phyloP scores from a whole-genome alignment of 2,888 invertebrate genomes.

The Folsomia manolachei region DNA sequence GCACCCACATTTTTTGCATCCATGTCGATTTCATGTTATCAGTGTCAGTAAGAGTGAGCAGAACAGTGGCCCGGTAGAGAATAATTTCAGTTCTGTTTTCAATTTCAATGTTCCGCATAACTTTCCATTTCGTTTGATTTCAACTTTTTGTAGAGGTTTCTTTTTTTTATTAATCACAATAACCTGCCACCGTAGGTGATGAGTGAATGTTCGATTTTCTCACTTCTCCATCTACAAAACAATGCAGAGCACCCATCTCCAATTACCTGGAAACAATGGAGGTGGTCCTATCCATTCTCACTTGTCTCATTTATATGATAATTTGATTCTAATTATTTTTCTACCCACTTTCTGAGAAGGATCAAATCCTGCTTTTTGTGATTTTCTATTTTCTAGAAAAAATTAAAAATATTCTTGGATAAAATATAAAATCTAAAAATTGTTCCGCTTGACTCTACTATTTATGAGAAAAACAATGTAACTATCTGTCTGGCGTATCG shows the following conservation, averaged over 20 bases:
- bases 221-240: constrained; percentile 5
- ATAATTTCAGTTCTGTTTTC: too few relatives aligned
- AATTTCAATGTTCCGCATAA: too few relatives aligned
- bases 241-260: neutral
- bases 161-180: too few relatives aligned
- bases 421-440: too few relatives aligned
- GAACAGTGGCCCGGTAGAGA: too few relatives aligned
- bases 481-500: too few relatives aligned
- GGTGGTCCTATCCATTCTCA: constrained; percentile 11
- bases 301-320: constrained; percentile 23
- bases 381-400: neutral
- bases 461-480: too few relatives aligned
- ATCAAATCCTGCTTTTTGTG: constrained; percentile 14
- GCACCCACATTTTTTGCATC: neutral
- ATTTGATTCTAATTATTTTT: constrained; percentile 17
- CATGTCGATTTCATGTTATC: neutral
- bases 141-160: neutral
- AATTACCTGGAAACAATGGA: constrained; percentile 12
- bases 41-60: too few relatives aligned
- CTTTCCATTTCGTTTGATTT: neutral
- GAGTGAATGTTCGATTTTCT: constrained; percentile 13
- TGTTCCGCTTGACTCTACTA: too few relatives aligned
- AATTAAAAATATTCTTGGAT: too few relatives aligned
- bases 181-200: constrained; percentile 19
- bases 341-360: constrained; percentile 12